These are phyloP conservation scores for Polyommatus iphigenia DNA, from an alignment of 2,888 invertebrate species.

Conservation along the genomic window DNA sequence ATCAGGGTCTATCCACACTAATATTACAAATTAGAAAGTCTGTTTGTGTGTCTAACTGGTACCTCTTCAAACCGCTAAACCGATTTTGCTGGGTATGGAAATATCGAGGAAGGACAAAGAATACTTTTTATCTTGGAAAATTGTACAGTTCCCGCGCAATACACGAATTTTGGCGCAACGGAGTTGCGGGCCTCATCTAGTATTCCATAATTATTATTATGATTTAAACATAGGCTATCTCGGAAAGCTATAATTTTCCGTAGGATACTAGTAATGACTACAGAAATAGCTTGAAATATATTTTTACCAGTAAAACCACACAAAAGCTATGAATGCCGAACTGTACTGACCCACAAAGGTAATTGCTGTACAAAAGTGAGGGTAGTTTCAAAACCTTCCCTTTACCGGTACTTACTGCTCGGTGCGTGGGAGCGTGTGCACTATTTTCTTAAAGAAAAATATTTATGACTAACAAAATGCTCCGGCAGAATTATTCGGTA, in stretches of 20 bases:
- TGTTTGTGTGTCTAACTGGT: not conserved
- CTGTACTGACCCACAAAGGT: slow-evolving; percentile 40
- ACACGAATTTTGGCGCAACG: too few relatives aligned
- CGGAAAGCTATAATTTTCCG: too few relatives aligned
- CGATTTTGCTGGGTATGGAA: too few relatives aligned
- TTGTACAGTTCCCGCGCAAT: too few relatives aligned
- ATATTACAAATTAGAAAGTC: not conserved
- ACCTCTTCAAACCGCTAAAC: not conserved
- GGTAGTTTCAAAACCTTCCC: slow-evolving; percentile 37
- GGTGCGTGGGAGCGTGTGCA: not conserved
- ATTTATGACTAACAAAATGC: not conserved
- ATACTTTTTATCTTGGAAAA: too few relatives aligned
- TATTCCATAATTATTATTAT: too few relatives aligned
- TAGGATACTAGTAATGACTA: not conserved
- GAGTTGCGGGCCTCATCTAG: too few relatives aligned
- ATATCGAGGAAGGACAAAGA: too few relatives aligned
- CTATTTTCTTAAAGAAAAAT: slow-evolving; percentile 2
- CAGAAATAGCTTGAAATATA: not conserved
- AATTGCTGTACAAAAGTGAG: slow-evolving; percentile 39
- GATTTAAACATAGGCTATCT: too few relatives aligned
- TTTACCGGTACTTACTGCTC: not conserved
- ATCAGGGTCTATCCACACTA: not conserved
- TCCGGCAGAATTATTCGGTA: too few relatives aligned
- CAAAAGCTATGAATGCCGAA: slow-evolving; percentile 19
- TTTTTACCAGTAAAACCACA: slow-evolving; percentile 3